A percentile compares a stretch with the other conserved stretches of the same genome.
Evolutionary conservation across 2,888 invertebrate species (phyloP).

Genomic region (Drosophila engyochracea): DNA sequence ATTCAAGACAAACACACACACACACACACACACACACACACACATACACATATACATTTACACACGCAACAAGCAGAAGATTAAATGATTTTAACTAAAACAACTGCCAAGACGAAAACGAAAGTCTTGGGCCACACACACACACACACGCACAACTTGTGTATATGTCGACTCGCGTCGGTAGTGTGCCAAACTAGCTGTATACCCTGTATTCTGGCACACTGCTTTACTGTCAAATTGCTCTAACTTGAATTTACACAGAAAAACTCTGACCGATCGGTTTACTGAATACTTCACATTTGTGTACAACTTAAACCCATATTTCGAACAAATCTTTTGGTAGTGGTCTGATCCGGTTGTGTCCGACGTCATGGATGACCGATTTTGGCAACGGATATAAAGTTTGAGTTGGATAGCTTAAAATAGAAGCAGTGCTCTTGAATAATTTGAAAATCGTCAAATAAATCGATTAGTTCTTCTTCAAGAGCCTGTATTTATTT

Average conservation of each 20-base stretch:
- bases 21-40: neutral
- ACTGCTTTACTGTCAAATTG: neutral
- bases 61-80: slow-evolving; percentile 35
- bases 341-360: neutral
- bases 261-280: neutral
- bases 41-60: slow-evolving; percentile 11
- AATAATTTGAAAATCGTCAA: neutral
- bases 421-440: neutral
- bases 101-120: slow-evolving; percentile 52
- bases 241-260: neutral
- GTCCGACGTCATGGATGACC: no score
- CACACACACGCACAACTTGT: neutral
- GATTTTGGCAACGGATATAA: no score
- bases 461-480: neutral
- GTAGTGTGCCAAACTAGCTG: neutral
- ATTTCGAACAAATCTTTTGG: neutral
- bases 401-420: neutral
- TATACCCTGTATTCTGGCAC: neutral
- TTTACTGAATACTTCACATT: neutral
- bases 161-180: neutral
- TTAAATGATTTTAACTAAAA: slow-evolving; percentile 59
- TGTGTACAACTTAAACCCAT: neutral
- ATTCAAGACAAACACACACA: neutral
- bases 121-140: slow-evolving; percentile 48
- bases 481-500: neutral